Percentiles rank a stretch among this genome's conserved stretches.
Evolutionary conservation across 2,797 vertebrate genomes (phyloP).

Genomic region (Coregonus sp.): DNA sequence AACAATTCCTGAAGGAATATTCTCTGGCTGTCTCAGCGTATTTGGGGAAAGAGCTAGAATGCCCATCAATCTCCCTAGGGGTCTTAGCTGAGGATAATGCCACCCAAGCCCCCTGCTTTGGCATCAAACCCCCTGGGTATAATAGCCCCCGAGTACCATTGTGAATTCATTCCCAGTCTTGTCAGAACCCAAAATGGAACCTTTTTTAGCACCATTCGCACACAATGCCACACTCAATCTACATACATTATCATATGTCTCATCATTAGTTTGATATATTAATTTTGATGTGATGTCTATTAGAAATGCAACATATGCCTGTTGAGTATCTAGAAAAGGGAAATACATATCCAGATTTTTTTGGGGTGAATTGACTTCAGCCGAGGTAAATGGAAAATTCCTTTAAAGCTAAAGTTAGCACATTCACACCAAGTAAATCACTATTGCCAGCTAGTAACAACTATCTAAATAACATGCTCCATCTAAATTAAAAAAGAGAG

Average conservation of each 20-base stretch:
- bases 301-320: not conserved
- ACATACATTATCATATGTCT: not conserved
- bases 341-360: not conserved
- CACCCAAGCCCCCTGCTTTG: constrained; percentile 14
- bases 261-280: not conserved
- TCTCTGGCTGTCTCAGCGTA: constrained; percentile 27
- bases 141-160: constrained; percentile 40
- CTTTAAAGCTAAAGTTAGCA: not conserved
- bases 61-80: constrained; percentile 27
- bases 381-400: no score
- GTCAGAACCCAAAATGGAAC: not conserved
- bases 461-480: not conserved
- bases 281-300: not conserved
- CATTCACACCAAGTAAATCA: not conserved
- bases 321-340: not conserved
- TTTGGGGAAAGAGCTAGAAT: constrained; percentile 27
- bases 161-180: constrained; percentile 11
- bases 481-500: no score
- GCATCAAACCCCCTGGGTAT: constrained; percentile 29
- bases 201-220: not conserved
- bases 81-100: constrained; percentile 42
- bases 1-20: constrained; percentile 44
- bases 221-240: not conserved
- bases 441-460: not conserved
- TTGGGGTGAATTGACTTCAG: not conserved